Evolutionary conservation across 2,113 vertebrate species (phyloP).

Genomic region (Brachyistius frenatus): DNA sequence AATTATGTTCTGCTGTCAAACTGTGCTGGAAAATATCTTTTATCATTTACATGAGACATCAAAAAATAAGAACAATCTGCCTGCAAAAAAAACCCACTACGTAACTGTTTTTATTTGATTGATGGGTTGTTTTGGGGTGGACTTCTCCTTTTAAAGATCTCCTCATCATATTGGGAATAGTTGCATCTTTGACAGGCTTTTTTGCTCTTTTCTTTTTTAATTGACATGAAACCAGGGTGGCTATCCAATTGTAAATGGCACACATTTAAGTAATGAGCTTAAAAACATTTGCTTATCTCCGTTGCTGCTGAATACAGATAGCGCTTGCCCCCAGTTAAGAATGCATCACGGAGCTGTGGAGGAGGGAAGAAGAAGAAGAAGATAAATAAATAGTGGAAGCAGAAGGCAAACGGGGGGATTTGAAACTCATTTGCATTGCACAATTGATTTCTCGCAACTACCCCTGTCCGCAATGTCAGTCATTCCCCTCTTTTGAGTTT

Average conservation of each 20-base stretch:
- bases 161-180: constrained; percentile 33
- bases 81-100: not conserved
- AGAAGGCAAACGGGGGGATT: constrained; percentile 50
- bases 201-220: not conserved
- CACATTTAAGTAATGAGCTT: constrained; percentile 58
- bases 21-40: constrained; percentile 37
- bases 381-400: constrained; percentile 50
- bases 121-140: not conserved
- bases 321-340: constrained; percentile 36
- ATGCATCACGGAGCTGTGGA: constrained; percentile 23
- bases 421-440: constrained; percentile 72
- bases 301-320: constrained; percentile 55
- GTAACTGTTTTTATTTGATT: constrained; percentile 20
- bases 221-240: constrained; percentile 26
- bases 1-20: constrained; percentile 33
- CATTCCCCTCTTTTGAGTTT: constrained; percentile 77
- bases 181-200: constrained; percentile 33
- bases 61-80: constrained; percentile 11
- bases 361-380: constrained; percentile 17
- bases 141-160: constrained; percentile 13
- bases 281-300: constrained; percentile 60
- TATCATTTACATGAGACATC: constrained; percentile 41
- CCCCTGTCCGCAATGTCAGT: constrained; percentile 76
- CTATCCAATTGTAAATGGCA: constrained; percentile 36
- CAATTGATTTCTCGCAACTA: constrained; percentile 77